A percentile compares a stretch with the other conserved stretches of the same genome.
These are phyloP conservation scores for Rhinolophus ferrumequinum DNA, from an alignment of 2,113 vertebrate genomes.

Conservation along the genomic window DNA sequence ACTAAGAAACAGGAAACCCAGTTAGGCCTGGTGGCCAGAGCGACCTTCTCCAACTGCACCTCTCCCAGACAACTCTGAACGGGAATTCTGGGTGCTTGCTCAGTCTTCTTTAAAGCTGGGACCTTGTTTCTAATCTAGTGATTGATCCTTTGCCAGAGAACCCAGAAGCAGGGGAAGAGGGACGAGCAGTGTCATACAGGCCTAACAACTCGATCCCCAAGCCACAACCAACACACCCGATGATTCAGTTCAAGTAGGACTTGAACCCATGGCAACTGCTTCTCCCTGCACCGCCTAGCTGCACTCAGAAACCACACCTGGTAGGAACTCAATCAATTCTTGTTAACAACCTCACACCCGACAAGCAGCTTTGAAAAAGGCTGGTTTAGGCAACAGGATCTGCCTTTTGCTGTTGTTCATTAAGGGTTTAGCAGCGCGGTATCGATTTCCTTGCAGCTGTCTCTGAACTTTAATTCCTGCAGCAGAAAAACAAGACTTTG, in stretches of 20 bases:
- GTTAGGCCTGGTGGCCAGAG: neutral
- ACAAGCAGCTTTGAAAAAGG: conserved; percentile 67
- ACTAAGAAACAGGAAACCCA: conserved; percentile 15
- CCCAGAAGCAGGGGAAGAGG: neutral
- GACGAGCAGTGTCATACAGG: neutral
- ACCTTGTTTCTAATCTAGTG: conserved; percentile 5
- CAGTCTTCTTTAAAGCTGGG: neutral
- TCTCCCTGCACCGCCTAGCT: neutral
- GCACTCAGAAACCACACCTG: conserved; percentile 30
- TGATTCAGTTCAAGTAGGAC: neutral
- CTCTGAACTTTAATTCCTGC: conserved; percentile 85
- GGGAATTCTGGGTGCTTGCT: neutral
- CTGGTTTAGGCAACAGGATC: conserved; percentile 78
- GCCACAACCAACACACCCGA: neutral
- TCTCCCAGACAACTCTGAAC: neutral
- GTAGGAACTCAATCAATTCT: conserved; percentile 55
- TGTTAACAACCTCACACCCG: conserved; percentile 64
- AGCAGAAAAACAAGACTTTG: conserved; percentile 85
- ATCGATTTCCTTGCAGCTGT: conserved; percentile 84
- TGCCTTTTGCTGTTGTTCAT: conserved; percentile 84
- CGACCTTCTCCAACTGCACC: neutral
- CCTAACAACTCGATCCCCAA: neutral
- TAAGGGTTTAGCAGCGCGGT: conserved; percentile 83
- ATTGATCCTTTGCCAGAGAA: conserved; percentile 25
- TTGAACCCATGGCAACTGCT: neutral